A percentile compares a stretch with the other conserved stretches of the same genome.
phyloP scores from a whole-genome alignment of 2,113 vertebrate species.

The Sander lucioperca region DNA sequence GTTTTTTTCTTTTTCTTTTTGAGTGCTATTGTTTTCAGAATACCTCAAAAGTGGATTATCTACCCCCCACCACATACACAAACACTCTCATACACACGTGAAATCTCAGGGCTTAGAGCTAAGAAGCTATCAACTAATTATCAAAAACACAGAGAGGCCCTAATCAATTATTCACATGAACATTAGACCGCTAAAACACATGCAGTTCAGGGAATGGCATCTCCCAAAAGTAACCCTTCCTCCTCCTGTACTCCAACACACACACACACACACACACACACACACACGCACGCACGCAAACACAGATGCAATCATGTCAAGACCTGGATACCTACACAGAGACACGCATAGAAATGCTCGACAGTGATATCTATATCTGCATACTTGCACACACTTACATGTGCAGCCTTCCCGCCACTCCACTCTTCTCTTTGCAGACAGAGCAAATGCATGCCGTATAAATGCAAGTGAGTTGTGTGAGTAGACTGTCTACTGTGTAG shows the following conservation, averaged over 20 bases:
- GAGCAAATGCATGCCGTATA: constrained; percentile 76
- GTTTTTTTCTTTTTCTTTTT: constrained; percentile 46
- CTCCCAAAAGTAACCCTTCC: constrained; percentile 87
- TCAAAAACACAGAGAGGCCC: constrained; percentile 87
- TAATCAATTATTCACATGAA: constrained; percentile 98
- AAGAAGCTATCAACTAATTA: constrained; percentile 94
- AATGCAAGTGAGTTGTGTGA: constrained; percentile 70
- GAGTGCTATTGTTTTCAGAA: constrained; percentile 67
- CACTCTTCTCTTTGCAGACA: constrained; percentile 47
- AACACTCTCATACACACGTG: constrained; percentile 40
- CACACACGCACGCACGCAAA: constrained; percentile 35
- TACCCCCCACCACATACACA: constrained; percentile 24
- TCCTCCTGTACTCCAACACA: constrained; percentile 43
- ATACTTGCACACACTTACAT: constrained; percentile 23
- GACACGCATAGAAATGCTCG: constrained; percentile 25
- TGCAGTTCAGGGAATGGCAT: constrained; percentile 85
- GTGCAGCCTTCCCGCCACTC: constrained; percentile 31
- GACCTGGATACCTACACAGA: constrained; percentile 47
- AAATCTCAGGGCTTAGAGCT: constrained; percentile 87
- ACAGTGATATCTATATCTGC: constrained; percentile 32
- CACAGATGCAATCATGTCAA: constrained; percentile 44
- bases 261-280: constrained; percentile 21
- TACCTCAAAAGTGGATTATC: constrained; percentile 53
- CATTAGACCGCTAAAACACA: constrained; percentile 91
- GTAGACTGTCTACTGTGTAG: constrained; percentile 31